Evolutionary conservation across 2,113 vertebrate species (phyloP).

Genomic region (Phalacrocorax brasilianus): DNA sequence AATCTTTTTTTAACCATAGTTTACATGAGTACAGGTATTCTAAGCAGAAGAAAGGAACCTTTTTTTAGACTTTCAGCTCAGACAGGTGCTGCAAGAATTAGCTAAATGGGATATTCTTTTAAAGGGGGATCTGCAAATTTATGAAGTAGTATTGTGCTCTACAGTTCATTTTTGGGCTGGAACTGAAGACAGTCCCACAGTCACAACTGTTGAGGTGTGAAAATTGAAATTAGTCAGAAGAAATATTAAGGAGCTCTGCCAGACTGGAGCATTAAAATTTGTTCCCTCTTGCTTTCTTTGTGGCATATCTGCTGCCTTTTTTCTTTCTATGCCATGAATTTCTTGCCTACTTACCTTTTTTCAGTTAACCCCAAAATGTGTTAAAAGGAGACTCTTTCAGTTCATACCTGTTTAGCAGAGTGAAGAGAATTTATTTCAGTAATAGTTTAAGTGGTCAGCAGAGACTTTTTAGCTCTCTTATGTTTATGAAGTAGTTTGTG

Average conservation of each 20-base stretch:
- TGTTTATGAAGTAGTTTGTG: neutral
- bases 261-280: neutral
- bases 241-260: neutral
- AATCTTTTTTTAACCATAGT: neutral
- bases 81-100: neutral
- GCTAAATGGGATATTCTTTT: neutral
- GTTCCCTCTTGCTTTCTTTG: neutral
- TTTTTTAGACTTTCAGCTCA: neutral
- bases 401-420: neutral
- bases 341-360: neutral
- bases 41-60: neutral
- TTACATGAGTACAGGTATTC: neutral
- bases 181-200: neutral
- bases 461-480: neutral
- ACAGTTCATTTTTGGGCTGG: neutral
- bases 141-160: neutral
- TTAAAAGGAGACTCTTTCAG: neutral
- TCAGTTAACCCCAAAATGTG: neutral
- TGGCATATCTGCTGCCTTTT: neutral
- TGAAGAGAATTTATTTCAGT: neutral
- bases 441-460: neutral
- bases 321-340: neutral
- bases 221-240: neutral
- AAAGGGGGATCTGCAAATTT: neutral
- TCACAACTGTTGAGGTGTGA: neutral